These are phyloP conservation scores for Ceratosolen solmsi DNA, from an alignment of 1,140 invertebrate genomes.

Conservation along the genomic window DNA sequence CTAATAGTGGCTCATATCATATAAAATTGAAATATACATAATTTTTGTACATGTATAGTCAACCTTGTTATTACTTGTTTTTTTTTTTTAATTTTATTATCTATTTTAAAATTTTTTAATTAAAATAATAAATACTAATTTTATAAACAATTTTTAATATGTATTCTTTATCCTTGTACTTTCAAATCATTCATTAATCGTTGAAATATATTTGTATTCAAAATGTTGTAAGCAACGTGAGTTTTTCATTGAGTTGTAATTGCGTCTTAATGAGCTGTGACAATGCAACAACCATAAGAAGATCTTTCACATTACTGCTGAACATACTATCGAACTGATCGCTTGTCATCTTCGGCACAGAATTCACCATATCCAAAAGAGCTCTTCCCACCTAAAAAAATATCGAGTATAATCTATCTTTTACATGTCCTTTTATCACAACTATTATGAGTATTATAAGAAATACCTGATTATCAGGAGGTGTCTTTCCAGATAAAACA, in stretches of 20 bases:
- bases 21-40: slow-evolving; percentile 25
- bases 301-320: slow-evolving; percentile 96
- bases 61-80: slow-evolving; percentile 24
- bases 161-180: slow-evolving; percentile 29
- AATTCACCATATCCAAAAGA: slow-evolving; percentile 90
- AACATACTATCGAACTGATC: slow-evolving; percentile 96
- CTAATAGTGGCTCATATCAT: slow-evolving; percentile 7
- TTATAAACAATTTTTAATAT: slow-evolving; percentile 28
- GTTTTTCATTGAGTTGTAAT: slow-evolving; percentile 94
- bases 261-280: slow-evolving; percentile 97
- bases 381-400: slow-evolving; percentile 81
- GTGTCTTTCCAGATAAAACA: slow-evolving; percentile 81
- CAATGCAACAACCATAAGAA: slow-evolving; percentile 96
- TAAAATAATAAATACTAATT: slow-evolving; percentile 50
- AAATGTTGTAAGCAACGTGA: slow-evolving; percentile 85
- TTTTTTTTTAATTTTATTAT: slow-evolving; percentile 34
- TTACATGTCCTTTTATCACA: not conserved
- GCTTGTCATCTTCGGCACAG: slow-evolving; percentile 90
- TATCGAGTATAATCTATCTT: not conserved
- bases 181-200: slow-evolving; percentile 24
- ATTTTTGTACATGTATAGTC: slow-evolving; percentile 37
- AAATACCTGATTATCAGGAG: slow-evolving; percentile 80
- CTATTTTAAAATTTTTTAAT: slow-evolving; percentile 25
- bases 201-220: slow-evolving; percentile 62
- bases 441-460: not conserved